These are phyloP conservation scores for Raphicerus campestris DNA, from an alignment of 2,113 vertebrate species.

Conservation along the genomic window DNA sequence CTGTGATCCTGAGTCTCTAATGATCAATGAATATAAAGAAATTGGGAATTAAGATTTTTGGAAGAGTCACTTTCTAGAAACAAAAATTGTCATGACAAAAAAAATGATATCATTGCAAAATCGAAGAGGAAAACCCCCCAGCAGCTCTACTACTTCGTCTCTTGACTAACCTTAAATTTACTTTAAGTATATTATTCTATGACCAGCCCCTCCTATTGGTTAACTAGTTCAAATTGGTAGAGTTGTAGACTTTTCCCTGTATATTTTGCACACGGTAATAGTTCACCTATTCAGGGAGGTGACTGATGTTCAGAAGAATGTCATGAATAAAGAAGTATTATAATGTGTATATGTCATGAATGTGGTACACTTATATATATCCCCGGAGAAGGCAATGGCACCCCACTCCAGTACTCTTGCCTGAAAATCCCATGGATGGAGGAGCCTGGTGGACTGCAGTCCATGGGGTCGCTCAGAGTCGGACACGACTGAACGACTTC, in stretches of 20 bases:
- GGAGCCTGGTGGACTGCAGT: no score
- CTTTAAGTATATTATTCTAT: background rate
- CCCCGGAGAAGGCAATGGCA: no score
- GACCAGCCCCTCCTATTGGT: no score
- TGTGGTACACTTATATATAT: background rate
- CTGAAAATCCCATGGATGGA: no score
- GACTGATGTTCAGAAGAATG: background rate
- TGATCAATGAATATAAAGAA: background rate
- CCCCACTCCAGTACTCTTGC: no score
- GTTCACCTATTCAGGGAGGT: background rate
- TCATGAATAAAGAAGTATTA: background rate
- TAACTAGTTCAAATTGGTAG: background rate
- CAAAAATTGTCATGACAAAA: background rate
- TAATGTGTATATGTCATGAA: background rate
- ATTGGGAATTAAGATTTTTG: slow-evolving; percentile 5
- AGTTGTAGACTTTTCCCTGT: background rate
- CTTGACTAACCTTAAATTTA: background rate
- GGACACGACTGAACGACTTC: no score
- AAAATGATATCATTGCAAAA: background rate
- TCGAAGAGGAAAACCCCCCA: background rate
- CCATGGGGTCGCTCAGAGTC: no score
- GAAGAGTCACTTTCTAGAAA: background rate
- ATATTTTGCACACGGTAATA: background rate
- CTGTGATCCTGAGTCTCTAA: background rate
- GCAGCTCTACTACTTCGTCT: background rate